Percentiles rank a stretch among this genome's conserved stretches.
Evolutionary conservation across 1,140 invertebrate species (phyloP).

Genomic region (Drosophila yakuba): DNA sequence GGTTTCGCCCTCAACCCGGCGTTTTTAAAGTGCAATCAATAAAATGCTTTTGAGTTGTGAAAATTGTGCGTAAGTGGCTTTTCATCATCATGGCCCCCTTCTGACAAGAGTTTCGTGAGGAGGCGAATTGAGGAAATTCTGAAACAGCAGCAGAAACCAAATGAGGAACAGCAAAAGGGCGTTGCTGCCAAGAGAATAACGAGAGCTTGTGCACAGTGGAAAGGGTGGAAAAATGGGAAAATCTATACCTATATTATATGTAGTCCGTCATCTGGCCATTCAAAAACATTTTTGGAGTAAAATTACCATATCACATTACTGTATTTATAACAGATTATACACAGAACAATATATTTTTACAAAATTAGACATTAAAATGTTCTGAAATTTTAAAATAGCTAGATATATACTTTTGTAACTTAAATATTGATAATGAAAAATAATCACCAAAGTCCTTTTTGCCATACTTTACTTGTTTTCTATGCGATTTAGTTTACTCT

Average conservation of each 20-base stretch:
- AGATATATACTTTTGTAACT: too few relatives aligned
- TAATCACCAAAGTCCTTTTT: too few relatives aligned
- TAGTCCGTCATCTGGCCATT: too few relatives aligned
- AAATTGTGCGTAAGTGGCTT: slow-evolving; percentile 78
- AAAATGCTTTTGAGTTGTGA: slow-evolving; percentile 76
- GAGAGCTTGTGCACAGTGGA: slow-evolving; percentile 30
- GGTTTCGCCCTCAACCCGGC: slow-evolving; percentile 33
- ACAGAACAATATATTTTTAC: too few relatives aligned
- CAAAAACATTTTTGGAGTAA: too few relatives aligned
- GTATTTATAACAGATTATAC: too few relatives aligned
- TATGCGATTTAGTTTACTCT: too few relatives aligned
- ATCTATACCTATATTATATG: background rate
- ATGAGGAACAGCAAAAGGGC: slow-evolving; percentile 65
- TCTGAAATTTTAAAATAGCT: too few relatives aligned
- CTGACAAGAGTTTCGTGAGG: slow-evolving; percentile 10
- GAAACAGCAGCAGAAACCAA: slow-evolving; percentile 27
- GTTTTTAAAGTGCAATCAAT: slow-evolving; percentile 77
- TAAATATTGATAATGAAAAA: too few relatives aligned
- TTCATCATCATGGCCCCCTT: slow-evolving; percentile 61
- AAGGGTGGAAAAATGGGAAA: background rate
- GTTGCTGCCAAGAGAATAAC: slow-evolving; percentile 36
- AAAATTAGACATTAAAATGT: too few relatives aligned
- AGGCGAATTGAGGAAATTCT: slow-evolving; percentile 7
- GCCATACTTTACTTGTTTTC: background rate
- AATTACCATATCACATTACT: too few relatives aligned